Conservation (phyloP, 2,113 vertebrate species). For the Amazona guildingii region DNA sequence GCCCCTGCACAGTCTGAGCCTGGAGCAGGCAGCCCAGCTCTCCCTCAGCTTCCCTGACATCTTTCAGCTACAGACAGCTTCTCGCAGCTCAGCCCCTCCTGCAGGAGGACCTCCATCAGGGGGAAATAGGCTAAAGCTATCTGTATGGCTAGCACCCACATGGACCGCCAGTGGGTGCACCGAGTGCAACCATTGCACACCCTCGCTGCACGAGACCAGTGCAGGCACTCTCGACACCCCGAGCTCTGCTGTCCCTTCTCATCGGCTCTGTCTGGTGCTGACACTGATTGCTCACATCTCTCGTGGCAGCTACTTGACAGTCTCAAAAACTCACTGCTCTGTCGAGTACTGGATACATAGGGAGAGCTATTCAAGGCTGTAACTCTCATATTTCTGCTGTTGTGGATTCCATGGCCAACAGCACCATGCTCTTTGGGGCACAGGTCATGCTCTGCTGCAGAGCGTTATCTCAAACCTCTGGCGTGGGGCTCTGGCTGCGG, state of each 20-base stretch:
- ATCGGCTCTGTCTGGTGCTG: background rate
- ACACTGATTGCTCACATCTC: background rate
- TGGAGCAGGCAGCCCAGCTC: too few relatives aligned
- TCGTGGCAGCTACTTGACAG: rapidly evolving
- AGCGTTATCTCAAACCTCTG: background rate
- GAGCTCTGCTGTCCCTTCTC: background rate
- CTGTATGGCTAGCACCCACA: too few relatives aligned
- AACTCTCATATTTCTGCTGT: background rate
- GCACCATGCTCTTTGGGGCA: rapidly evolving
- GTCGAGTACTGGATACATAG: rapidly evolving
- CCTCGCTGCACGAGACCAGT: background rate
- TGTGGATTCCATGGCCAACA: background rate
- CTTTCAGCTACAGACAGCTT: too few relatives aligned
- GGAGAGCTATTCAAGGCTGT: too few relatives aligned
- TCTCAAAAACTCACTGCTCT: background rate
- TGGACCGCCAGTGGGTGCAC: too few relatives aligned
- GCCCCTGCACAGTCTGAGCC: too few relatives aligned
- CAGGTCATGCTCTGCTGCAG: background rate
- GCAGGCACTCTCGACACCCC: too few relatives aligned
- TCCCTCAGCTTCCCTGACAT: too few relatives aligned
- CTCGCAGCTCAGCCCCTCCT: too few relatives aligned
- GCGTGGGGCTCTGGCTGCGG: rapidly evolving
- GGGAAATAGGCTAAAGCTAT: too few relatives aligned
- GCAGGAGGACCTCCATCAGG: too few relatives aligned
- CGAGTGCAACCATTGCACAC: too few relatives aligned